Conservation (phyloP, 2,888 invertebrate genomes). For the Tipula helvola region DNA sequence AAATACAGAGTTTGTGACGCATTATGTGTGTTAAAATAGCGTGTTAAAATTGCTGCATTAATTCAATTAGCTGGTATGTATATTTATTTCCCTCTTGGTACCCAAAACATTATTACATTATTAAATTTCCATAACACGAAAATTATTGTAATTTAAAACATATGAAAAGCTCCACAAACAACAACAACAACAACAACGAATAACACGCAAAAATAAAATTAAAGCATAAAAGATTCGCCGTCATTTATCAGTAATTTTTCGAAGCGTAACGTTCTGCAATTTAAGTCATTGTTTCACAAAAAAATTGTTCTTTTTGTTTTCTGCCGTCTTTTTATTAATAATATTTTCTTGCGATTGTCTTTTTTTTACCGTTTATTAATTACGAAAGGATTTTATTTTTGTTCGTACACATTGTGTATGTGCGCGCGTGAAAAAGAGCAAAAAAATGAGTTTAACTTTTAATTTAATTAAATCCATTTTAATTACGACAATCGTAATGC, state of each 20-base stretch:
- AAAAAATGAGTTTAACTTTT: neutral
- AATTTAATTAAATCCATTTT: neutral
- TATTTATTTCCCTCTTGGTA: neutral
- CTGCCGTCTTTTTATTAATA: neutral
- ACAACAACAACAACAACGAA: neutral
- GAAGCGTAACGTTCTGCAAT: neutral
- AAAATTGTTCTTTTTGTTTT: neutral
- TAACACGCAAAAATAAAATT: neutral
- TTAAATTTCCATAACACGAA: neutral
- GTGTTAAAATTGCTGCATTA: no score
- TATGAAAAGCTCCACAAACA: neutral
- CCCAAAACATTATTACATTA: neutral
- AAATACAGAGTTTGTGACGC: no score
- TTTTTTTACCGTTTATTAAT: neutral
- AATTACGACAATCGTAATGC: neutral
- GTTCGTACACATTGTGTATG: neutral
- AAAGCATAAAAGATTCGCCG: neutral
- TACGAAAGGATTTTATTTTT: neutral
- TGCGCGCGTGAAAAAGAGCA: neutral
- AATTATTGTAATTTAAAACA: neutral
- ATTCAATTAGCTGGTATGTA: neutral
- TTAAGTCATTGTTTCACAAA: neutral
- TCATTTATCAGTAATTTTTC: slow-evolving; percentile 6
- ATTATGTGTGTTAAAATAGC: no score
- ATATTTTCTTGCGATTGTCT: neutral